phyloP scores from a whole-genome alignment of 2,797 vertebrate genomes.

The Chanos chanos region DNA sequence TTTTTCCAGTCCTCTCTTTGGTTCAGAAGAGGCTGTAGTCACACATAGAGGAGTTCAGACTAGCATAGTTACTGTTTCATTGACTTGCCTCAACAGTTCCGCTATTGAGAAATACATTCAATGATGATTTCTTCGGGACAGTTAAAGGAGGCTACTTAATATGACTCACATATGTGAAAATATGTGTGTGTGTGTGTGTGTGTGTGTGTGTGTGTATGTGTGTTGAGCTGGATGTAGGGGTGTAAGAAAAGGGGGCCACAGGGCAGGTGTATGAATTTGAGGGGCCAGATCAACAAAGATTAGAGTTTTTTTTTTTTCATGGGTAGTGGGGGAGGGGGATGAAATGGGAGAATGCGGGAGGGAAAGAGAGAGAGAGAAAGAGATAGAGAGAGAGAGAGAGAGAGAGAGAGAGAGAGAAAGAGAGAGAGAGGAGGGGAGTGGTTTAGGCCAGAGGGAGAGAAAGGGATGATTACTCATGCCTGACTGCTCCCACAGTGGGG shows the following conservation, averaged over 20 bases:
- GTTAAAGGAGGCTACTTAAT: too few species aligned
- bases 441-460: slow-evolving; percentile 57
- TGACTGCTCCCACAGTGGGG: slow-evolving; percentile 63
- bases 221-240: slow-evolving; percentile 16
- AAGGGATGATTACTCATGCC: slow-evolving; percentile 70
- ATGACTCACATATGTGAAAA: too few species aligned
- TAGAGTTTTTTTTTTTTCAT: slow-evolving; percentile 21
- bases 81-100: too few species aligned
- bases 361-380: background rate
- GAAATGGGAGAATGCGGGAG: slow-evolving; percentile 20
- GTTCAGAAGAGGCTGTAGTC: too few species aligned
- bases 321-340: slow-evolving; percentile 29
- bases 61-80: too few species aligned
- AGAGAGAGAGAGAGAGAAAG: background rate
- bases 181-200: background rate
- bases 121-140: too few species aligned
- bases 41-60: too few species aligned
- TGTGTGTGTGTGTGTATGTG: slow-evolving; percentile 9
- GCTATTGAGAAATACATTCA: too few species aligned
- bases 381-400: background rate
- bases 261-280: slow-evolving; percentile 37
- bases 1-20: too few species aligned
- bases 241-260: slow-evolving; percentile 17
- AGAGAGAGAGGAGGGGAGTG: slow-evolving; percentile 37
- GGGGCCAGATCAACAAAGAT: slow-evolving; percentile 28